phyloP scores from a whole-genome alignment of 2,797 vertebrate species.

The Myioborus melanocephalus region DNA sequence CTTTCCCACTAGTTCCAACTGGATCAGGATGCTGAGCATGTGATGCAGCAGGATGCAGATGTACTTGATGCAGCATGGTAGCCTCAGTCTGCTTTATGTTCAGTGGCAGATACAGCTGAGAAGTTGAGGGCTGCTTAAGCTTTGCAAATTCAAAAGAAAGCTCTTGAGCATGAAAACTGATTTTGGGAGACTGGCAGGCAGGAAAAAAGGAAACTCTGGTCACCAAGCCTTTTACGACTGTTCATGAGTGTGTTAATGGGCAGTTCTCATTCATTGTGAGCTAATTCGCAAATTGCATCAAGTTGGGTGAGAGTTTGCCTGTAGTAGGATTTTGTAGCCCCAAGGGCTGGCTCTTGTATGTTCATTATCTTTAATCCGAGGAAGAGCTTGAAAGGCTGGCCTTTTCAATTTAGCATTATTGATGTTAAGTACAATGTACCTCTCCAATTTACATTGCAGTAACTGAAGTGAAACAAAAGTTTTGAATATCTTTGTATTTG shows the following conservation, averaged over 20 bases:
- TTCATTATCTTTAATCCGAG: constrained; percentile 3
- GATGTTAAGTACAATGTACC: not conserved
- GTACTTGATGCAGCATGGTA: not conserved
- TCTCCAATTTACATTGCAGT: not conserved
- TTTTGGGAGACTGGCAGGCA: not conserved
- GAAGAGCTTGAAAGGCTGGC: not conserved
- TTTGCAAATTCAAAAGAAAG: not conserved
- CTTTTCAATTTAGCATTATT: not conserved
- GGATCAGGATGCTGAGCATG: not conserved
- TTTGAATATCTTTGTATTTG: not conserved
- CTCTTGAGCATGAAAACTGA: not conserved
- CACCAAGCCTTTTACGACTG: not conserved
- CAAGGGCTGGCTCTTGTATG: not conserved
- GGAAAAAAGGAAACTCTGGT: not conserved
- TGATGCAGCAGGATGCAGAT: not conserved
- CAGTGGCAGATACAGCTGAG: not conserved
- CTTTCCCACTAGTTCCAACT: not conserved
- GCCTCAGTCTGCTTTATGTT: not conserved
- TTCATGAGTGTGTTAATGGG: not conserved
- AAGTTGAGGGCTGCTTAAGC: not conserved
- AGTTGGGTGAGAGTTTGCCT: not conserved
- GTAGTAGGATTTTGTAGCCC: not conserved
- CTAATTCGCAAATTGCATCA: not conserved
- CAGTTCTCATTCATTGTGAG: not conserved
- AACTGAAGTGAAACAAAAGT: not conserved